phyloP scores from a whole-genome alignment of 2,888 invertebrate species.

The Lasioglossum lativentre region DNA sequence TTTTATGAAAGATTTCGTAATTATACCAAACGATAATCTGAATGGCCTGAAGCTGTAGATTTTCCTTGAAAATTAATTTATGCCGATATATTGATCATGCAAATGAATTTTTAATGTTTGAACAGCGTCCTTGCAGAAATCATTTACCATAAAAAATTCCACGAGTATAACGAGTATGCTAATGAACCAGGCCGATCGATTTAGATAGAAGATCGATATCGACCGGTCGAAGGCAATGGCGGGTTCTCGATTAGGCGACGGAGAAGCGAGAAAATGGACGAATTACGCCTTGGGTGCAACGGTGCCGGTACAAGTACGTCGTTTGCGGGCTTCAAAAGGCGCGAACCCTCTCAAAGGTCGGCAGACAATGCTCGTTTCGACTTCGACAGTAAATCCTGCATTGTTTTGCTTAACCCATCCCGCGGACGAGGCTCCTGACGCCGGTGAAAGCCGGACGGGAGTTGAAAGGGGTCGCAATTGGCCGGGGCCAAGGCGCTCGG shows the following conservation, averaged over 20 bases:
- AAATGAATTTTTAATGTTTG: not conserved
- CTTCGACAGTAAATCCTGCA: conserved; percentile 66
- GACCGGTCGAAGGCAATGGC: not conserved
- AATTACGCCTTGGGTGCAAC: conserved; percentile 12
- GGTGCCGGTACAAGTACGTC: conserved; percentile 36
- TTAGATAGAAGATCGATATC: not conserved
- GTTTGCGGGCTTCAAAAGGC: conserved; percentile 59
- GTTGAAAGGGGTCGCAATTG: conserved; percentile 40
- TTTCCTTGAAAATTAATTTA: no score
- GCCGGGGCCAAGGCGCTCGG: conserved; percentile 16
- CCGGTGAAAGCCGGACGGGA: conserved; percentile 30
- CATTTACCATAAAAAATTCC: not conserved
- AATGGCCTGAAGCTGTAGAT: no score
- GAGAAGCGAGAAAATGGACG: conserved; percentile 6
- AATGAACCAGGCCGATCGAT: not conserved
- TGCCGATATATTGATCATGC: no score
- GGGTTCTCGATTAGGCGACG: not conserved
- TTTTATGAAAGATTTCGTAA: no score
- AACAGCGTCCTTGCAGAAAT: not conserved
- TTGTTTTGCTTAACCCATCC: conserved; percentile 68
- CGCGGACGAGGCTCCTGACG: conserved; percentile 28
- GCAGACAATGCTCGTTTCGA: conserved; percentile 63
- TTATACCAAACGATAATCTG: no score
- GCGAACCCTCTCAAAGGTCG: conserved; percentile 40
- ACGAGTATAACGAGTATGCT: not conserved